phyloP scores from a whole-genome alignment of 2,888 invertebrate species.

The Apamea sordens region DNA sequence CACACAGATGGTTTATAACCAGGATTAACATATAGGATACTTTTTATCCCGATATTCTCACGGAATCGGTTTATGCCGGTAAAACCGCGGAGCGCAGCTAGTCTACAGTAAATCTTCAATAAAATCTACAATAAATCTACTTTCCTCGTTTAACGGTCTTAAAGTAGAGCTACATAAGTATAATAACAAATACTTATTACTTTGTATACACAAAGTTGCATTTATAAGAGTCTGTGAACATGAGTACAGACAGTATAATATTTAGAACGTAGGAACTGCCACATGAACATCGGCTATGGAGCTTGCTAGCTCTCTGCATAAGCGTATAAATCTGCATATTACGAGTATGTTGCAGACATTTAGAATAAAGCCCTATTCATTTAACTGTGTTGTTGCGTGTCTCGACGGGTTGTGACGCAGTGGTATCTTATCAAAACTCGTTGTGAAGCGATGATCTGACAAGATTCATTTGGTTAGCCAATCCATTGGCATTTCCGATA shows the following conservation, averaged over 20 bases:
- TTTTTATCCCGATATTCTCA: too few relatives aligned
- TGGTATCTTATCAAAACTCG: not conserved
- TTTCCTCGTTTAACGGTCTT: not conserved
- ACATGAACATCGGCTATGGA: constrained; percentile 4
- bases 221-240: not conserved
- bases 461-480: not conserved
- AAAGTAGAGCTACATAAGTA: constrained; percentile 1
- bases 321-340: constrained; percentile 10
- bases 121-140: not conserved
- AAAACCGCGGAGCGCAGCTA: too few relatives aligned
- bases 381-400: not conserved
- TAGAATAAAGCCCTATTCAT: not conserved
- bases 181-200: constrained; percentile 5
- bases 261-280: constrained; percentile 4
- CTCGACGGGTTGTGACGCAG: too few relatives aligned
- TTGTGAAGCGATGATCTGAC: not conserved
- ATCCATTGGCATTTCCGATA: not conserved
- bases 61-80: too few relatives aligned
- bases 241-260: constrained; percentile 2
- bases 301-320: constrained; percentile 12
- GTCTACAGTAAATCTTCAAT: too few relatives aligned
- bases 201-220: constrained; percentile 43
- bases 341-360: not conserved
- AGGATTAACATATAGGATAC: too few relatives aligned
- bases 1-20: too few relatives aligned